Percentiles rank a stretch among this genome's conserved stretches.
Conservation (phyloP, 2,797 vertebrate species). For the Sciurus vulgaris region DNA sequence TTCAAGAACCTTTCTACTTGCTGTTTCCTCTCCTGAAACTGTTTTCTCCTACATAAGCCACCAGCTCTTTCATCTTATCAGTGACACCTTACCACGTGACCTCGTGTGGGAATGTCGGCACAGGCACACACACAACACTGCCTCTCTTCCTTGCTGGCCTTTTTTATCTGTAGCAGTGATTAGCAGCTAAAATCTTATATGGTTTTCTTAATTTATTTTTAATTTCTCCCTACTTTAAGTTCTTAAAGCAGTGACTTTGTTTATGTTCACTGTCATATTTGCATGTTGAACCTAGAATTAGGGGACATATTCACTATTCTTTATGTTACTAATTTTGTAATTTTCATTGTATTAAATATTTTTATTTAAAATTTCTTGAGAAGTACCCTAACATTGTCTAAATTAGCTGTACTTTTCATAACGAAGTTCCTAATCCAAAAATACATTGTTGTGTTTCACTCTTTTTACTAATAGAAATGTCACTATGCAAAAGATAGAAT, state of each 20-base stretch:
- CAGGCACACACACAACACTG: accelerated
- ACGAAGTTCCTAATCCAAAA: background rate
- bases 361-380: background rate
- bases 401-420: background rate
- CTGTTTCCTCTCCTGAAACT: too few species aligned
- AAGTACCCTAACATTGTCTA: background rate
- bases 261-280: background rate
- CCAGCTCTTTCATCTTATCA: background rate
- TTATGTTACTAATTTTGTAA: conserved; percentile 1
- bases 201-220: background rate
- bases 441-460: background rate
- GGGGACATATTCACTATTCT: background rate
- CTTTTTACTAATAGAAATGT: conserved; percentile 17
- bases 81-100: background rate
- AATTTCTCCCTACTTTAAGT: background rate
- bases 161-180: background rate
- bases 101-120: background rate
- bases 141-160: background rate
- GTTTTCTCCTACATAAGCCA: accelerated
- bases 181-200: background rate
- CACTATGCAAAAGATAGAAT: background rate
- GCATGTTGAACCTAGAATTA: background rate
- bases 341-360: conserved; percentile 1
- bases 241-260: background rate
- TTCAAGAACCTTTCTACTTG: background rate